phyloP scores from a whole-genome alignment of 2,888 invertebrate genomes.

The Dasysyrphus tricinctus region DNA sequence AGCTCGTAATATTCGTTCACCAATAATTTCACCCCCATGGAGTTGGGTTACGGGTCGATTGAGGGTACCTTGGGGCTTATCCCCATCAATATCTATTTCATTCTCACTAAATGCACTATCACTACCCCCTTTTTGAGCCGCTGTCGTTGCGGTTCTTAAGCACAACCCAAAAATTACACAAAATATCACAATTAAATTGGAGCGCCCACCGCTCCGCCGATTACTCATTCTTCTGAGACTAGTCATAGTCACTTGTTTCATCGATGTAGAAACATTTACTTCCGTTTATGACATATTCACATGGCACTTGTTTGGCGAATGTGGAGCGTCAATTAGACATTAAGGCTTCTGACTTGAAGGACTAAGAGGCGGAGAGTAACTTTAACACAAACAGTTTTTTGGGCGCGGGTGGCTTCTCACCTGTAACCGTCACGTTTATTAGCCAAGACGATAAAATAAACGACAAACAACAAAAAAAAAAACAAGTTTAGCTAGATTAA shows the following conservation, averaged over 20 bases:
- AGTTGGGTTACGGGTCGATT: constrained; percentile 79
- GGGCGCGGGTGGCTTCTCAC: constrained; percentile 57
- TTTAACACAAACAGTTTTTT: constrained; percentile 29
- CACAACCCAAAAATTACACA: constrained; percentile 39
- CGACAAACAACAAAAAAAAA: constrained; percentile 39
- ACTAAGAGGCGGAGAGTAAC: constrained; percentile 4
- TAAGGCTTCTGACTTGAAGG: constrained; percentile 13
- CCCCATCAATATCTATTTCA: constrained; percentile 65
- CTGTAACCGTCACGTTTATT: constrained; percentile 54
- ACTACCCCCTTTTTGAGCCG: constrained; percentile 48
- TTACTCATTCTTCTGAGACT: constrained; percentile 65
- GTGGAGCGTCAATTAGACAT: constrained; percentile 35
- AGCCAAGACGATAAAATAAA: constrained; percentile 42
- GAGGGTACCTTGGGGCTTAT: constrained; percentile 53
- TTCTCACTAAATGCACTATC: constrained; percentile 61
- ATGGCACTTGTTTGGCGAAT: constrained; percentile 25
- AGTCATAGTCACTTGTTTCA: constrained; percentile 63
- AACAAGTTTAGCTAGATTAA: constrained; percentile 69
- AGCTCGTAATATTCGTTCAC: constrained; percentile 80
- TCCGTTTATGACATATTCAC: constrained; percentile 61
- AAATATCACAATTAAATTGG: constrained; percentile 63
- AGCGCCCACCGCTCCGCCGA: constrained; percentile 54
- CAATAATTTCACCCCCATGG: constrained; percentile 81
- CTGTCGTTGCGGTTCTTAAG: neutral
- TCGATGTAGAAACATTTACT: constrained; percentile 54